Conservation (phyloP, 2,888 invertebrate genomes). For the Dorcus hopei region DNA sequence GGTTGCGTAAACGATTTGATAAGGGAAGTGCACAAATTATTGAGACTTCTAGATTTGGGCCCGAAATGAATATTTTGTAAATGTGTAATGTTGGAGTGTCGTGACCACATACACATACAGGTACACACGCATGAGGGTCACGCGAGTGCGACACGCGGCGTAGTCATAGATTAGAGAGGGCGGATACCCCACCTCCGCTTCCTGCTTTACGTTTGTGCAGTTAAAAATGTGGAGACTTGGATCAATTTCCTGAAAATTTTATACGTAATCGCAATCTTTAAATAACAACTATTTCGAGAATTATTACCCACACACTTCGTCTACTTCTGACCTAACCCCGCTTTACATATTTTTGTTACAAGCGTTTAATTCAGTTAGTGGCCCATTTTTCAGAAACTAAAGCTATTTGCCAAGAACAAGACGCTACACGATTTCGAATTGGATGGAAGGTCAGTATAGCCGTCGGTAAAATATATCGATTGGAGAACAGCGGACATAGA, state of each 20-base stretch:
- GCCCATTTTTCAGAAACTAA: constrained; percentile 21
- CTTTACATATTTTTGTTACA: too few relatives aligned
- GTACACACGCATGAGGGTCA: constrained; percentile 33
- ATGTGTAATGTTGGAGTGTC: constrained; percentile 39
- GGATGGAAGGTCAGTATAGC: constrained; percentile 27
- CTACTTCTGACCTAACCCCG: too few relatives aligned
- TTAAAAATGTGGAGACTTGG: constrained; percentile 16
- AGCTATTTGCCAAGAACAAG: constrained; percentile 21
- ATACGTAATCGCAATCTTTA: too few relatives aligned
- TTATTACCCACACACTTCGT: too few relatives aligned
- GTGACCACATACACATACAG: constrained; percentile 35
- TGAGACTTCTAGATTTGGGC: constrained; percentile 22
- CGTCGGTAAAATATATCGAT: constrained; percentile 29
- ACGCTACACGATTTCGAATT: constrained; percentile 19
- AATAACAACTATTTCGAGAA: too few relatives aligned
- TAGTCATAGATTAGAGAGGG: constrained; percentile 36
- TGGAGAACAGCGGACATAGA: constrained; percentile 25
- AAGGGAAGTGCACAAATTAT: constrained; percentile 30
- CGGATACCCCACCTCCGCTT: constrained; percentile 24
- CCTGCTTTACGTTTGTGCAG: constrained; percentile 21
- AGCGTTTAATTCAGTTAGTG: constrained; percentile 15
- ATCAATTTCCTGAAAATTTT: constrained; percentile 9
- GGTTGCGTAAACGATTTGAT: neutral
- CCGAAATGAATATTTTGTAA: constrained; percentile 34
- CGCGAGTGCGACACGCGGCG: constrained; percentile 34